phyloP scores from a whole-genome alignment of 1,140 invertebrate species.

The Zaprionus lachaisei region DNA sequence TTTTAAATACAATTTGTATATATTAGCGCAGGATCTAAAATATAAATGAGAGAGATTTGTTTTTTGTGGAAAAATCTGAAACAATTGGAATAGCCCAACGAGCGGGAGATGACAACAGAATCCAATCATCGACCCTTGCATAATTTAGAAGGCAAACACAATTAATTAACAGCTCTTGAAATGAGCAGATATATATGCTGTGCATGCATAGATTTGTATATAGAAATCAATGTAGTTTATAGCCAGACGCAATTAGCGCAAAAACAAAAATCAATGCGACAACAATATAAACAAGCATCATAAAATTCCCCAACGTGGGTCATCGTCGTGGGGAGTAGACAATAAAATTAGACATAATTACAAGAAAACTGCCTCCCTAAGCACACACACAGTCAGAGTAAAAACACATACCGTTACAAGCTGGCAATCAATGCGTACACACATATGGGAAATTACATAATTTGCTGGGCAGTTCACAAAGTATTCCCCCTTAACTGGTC shows the following conservation, averaged over 20 bases:
- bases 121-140: slow-evolving; percentile 20
- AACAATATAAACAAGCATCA: slow-evolving; percentile 33
- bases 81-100: neutral
- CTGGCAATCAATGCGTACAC: slow-evolving; percentile 42
- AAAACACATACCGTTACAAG: slow-evolving; percentile 32
- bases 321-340: slow-evolving; percentile 4
- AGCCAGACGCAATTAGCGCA: slow-evolving; percentile 31
- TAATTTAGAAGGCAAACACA: slow-evolving; percentile 31
- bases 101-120: neutral
- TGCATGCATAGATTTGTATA: neutral
- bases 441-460: slow-evolving; percentile 61
- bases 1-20: neutral
- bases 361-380: slow-evolving; percentile 50
- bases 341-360: slow-evolving; percentile 83
- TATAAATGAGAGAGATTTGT: neutral
- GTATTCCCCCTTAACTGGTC: slow-evolving; percentile 55
- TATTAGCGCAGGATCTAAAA: neutral
- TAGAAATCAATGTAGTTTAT: slow-evolving; percentile 50
- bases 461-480: slow-evolving; percentile 68
- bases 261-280: slow-evolving; percentile 43
- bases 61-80: neutral
- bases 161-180: slow-evolving; percentile 47
- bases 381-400: slow-evolving; percentile 18
- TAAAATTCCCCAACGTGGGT: slow-evolving; percentile 22
- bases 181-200: slow-evolving; percentile 12